phyloP scores from a whole-genome alignment of 2,888 invertebrate genomes.

The Oligia latruncula region DNA sequence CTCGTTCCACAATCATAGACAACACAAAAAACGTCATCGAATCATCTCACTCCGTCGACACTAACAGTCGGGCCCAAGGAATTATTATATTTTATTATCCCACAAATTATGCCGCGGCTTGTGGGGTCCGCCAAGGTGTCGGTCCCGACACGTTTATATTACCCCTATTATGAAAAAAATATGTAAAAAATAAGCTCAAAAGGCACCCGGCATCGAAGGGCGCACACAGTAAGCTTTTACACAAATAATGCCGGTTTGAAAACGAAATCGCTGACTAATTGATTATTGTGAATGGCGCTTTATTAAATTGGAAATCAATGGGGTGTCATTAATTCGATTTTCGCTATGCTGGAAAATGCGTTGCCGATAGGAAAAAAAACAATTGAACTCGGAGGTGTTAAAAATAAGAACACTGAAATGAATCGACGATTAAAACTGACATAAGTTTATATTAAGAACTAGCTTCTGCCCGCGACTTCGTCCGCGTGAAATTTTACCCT shows the following conservation, averaged over 20 bases:
- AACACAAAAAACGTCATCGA: constrained; percentile 67
- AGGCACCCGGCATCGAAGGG: constrained; percentile 75
- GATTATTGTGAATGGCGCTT: constrained; percentile 84
- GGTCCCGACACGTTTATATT: constrained; percentile 87
- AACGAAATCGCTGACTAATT: constrained; percentile 87
- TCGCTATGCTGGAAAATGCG: constrained; percentile 62
- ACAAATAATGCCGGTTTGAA: constrained; percentile 80
- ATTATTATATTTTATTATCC: constrained; percentile 87
- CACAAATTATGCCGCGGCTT: constrained; percentile 85
- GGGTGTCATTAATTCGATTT: constrained; percentile 70
- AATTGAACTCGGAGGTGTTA: background rate
- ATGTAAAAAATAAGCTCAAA: constrained; percentile 80
- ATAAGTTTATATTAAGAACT: constrained; percentile 16
- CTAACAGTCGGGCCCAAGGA: constrained; percentile 70
- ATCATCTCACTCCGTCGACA: constrained; percentile 70
- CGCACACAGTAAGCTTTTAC: constrained; percentile 80
- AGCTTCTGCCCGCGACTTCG: no score
- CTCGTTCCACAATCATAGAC: constrained; percentile 65
- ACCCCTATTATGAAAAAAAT: constrained; percentile 85
- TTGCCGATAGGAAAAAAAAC: constrained; percentile 6
- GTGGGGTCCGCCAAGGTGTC: constrained; percentile 89
- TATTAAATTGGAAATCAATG: constrained; percentile 81
- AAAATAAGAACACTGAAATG: background rate
- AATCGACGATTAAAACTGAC: background rate
- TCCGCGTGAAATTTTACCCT: no score